These are phyloP conservation scores for Engystomops pustulosus DNA, from an alignment of 2,113 vertebrate genomes.

Conservation along the genomic window DNA sequence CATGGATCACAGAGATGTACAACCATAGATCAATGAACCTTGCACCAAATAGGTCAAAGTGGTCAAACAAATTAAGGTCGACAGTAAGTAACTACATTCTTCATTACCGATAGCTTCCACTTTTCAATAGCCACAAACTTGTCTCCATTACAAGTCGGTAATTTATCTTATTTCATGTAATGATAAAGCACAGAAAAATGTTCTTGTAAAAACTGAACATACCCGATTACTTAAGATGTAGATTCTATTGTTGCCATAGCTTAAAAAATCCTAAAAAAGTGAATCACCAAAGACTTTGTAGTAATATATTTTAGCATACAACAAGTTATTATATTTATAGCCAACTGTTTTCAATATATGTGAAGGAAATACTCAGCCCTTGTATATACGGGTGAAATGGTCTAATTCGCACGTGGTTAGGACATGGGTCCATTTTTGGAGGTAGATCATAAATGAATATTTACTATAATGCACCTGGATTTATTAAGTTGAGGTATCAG, in stretches of 20 bases:
- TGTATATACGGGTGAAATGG: not conserved
- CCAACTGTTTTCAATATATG: not conserved
- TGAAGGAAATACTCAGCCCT: not conserved
- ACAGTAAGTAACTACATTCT: constrained; percentile 13
- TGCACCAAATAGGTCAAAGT: constrained; percentile 33
- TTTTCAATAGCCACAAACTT: constrained; percentile 13
- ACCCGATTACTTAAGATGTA: not conserved
- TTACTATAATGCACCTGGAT: too few relatives aligned
- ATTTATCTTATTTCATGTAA: constrained; percentile 22
- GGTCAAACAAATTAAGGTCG: constrained; percentile 36
- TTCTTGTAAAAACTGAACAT: not conserved
- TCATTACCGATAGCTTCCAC: not conserved
- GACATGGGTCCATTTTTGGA: too few relatives aligned
- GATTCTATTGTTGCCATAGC: not conserved
- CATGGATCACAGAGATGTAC: constrained; percentile 31
- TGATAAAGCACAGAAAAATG: constrained; percentile 8
- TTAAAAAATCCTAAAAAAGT: not conserved
- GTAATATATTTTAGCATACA: not conserved
- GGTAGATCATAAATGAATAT: too few relatives aligned
- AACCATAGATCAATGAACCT: not conserved
- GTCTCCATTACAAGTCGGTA: not conserved
- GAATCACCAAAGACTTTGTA: constrained; percentile 21
- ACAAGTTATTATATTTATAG: not conserved
- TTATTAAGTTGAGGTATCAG: too few relatives aligned
- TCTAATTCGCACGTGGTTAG: too few relatives aligned